Evolutionary conservation across 2,113 vertebrate species (phyloP).

Genomic region (Diphyllodes magnificus): DNA sequence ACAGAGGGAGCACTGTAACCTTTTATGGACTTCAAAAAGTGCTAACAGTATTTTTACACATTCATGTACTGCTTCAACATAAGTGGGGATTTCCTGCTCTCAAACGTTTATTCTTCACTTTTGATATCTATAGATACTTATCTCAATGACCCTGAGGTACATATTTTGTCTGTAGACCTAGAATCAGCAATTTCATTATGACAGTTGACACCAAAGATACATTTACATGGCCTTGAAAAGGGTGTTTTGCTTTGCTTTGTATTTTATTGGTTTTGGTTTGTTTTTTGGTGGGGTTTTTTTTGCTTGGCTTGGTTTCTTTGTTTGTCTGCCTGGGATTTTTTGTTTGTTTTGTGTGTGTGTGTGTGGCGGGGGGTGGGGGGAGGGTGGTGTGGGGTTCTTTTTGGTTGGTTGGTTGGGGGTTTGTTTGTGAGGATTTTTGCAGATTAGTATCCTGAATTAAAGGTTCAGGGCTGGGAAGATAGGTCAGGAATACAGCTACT

Average conservation of each 20-base stretch:
- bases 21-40: background rate
- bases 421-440: background rate
- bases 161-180: background rate
- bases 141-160: background rate
- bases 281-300: accelerated
- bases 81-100: background rate
- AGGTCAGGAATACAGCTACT: background rate
- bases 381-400: background rate
- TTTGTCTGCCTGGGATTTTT: accelerated
- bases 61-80: background rate
- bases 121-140: background rate
- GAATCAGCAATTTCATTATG: background rate
- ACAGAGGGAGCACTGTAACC: background rate
- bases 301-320: background rate
- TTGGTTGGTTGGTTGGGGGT: background rate
- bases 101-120: background rate
- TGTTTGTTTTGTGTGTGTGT: background rate
- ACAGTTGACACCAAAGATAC: background rate
- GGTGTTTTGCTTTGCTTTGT: background rate
- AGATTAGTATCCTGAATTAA: background rate
- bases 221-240: background rate
- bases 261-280: background rate
- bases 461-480: background rate
- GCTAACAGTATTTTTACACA: background rate
- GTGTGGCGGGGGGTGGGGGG: too few relatives aligned